Percentiles rank a stretch among this genome's conserved stretches.
These are phyloP conservation scores for Gymnarchus niloticus DNA, from an alignment of 2,113 vertebrate genomes.

Conservation along the genomic window DNA sequence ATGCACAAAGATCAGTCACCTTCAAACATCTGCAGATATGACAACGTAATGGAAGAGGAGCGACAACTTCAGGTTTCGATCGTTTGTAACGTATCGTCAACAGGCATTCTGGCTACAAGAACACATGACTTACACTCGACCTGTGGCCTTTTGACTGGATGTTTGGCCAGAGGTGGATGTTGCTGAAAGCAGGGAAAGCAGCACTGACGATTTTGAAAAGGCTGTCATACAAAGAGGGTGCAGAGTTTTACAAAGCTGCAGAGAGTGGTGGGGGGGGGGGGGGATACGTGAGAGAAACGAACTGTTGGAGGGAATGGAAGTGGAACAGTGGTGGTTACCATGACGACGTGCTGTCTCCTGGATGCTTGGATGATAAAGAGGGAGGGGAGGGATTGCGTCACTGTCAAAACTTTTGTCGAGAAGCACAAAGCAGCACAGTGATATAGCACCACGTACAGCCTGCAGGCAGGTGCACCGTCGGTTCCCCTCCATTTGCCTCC, in stretches of 20 bases:
- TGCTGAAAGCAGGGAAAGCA: neutral
- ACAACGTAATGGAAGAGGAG: neutral
- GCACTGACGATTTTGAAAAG: neutral
- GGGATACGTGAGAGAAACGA: constrained; percentile 50
- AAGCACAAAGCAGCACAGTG: neutral
- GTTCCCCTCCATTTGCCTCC: neutral
- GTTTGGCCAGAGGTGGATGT: neutral
- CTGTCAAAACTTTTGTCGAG: neutral
- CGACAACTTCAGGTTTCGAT: too few species aligned
- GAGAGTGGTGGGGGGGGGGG: neutral
- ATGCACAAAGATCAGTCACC: neutral
- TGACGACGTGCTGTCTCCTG: constrained; percentile 47
- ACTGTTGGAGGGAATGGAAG: constrained; percentile 52
- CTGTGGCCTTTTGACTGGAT: neutral
- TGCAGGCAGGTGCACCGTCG: neutral
- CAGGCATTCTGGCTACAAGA: too few species aligned
- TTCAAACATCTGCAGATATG: neutral
- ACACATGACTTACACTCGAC: neutral
- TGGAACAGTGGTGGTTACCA: constrained; percentile 45
- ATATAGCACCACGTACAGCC: neutral
- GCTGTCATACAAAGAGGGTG: neutral
- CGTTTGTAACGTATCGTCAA: too few species aligned
- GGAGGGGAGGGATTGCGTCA: constrained; percentile 29
- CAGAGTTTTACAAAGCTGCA: constrained; percentile 20
- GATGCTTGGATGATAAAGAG: constrained; percentile 15